phyloP scores from a whole-genome alignment of 2,113 vertebrate genomes.

The Xiphophorus couchianus region DNA sequence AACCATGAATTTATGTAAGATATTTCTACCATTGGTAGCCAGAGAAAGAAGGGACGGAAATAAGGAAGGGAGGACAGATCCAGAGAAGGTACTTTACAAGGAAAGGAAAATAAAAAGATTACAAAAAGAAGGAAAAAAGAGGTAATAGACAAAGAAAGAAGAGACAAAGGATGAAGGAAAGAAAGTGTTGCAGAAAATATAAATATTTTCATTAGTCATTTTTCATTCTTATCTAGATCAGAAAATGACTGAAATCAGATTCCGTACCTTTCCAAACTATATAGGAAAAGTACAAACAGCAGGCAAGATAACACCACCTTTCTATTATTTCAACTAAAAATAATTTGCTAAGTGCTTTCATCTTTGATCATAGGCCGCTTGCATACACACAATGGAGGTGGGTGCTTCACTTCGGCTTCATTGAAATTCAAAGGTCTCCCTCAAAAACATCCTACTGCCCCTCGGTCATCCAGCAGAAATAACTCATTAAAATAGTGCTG shows the following conservation, averaged over 20 bases:
- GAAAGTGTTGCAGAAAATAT: neutral
- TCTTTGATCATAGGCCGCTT: constrained; percentile 17
- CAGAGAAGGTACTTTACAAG: no score
- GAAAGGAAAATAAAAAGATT: neutral
- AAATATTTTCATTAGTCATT: neutral
- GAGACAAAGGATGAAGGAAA: neutral
- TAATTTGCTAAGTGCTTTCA: constrained; percentile 10
- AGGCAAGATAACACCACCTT: neutral
- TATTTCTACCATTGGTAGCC: no score
- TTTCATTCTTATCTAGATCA: neutral
- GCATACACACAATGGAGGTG: constrained; percentile 7
- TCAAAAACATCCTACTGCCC: constrained; percentile 44
- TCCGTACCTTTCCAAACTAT: neutral
- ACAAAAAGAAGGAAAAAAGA: neutral
- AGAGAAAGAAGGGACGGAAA: neutral
- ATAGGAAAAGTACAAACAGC: neutral
- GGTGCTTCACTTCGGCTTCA: constrained; percentile 47
- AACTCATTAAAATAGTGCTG: constrained; percentile 67
- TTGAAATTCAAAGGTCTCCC: constrained; percentile 73
- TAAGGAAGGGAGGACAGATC: neutral
- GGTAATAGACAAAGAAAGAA: neutral
- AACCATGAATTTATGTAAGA: no score
- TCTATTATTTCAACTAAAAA: constrained; percentile 1
- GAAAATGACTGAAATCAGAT: neutral
- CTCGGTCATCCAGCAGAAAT: constrained; percentile 57